Conservation (phyloP, 2,113 vertebrate genomes). For the Zapornia atra region DNA sequence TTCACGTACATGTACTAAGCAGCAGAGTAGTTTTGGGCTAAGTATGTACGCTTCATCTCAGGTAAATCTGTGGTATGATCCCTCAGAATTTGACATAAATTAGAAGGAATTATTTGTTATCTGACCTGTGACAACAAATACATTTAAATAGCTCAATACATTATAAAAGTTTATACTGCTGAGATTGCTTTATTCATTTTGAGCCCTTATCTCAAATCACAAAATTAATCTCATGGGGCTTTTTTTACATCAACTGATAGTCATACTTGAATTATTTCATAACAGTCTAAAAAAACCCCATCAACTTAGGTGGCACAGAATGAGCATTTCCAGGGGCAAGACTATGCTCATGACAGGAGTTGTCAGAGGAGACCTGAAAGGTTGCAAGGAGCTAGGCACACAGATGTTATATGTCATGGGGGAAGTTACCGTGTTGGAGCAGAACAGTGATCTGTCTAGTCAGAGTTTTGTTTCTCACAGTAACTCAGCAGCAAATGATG, state of each 20-base stretch:
- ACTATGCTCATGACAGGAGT: accelerated
- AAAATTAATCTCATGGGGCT: not conserved
- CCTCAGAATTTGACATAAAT: not conserved
- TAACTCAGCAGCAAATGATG: not conserved
- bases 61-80: accelerated
- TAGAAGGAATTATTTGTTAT: not conserved
- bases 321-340: accelerated
- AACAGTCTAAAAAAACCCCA: not conserved
- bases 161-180: not conserved
- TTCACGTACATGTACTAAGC: accelerated
- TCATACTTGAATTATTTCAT: not conserved
- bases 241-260: not conserved
- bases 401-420: not conserved
- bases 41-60: accelerated
- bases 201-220: not conserved
- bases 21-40: not conserved
- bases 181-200: not conserved
- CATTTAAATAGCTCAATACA: not conserved
- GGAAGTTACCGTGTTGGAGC: not conserved
- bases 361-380: accelerated
- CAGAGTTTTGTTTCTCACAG: not conserved
- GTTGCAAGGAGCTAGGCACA: accelerated
- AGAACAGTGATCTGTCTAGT: not conserved
- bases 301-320: not conserved
- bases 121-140: not conserved